Evolutionary conservation across 2,113 vertebrate genomes (phyloP).

Genomic region (Zootoca vivipara): DNA sequence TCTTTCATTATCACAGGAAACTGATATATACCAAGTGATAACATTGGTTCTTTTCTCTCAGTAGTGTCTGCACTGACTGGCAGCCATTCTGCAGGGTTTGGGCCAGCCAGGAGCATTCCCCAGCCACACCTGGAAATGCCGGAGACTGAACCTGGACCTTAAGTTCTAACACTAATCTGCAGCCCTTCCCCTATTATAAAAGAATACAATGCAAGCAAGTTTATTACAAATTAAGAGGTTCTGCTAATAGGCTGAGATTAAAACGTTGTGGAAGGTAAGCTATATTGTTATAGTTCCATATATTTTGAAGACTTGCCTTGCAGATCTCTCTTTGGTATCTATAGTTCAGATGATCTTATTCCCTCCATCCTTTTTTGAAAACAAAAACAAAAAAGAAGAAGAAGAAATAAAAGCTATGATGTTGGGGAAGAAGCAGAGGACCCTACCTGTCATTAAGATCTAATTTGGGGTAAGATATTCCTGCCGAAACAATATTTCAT

Average conservation of each 20-base stretch:
- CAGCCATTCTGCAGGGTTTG: too few relatives aligned
- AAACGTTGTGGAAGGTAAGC: neutral
- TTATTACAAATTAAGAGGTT: neutral
- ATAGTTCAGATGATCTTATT: neutral
- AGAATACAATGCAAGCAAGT: neutral
- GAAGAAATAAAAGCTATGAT: accelerated
- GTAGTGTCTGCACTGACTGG: too few relatives aligned
- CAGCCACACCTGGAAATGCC: too few relatives aligned
- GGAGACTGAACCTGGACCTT: too few relatives aligned
- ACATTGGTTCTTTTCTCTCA: too few relatives aligned
- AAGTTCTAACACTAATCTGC: too few relatives aligned
- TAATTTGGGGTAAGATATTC: neutral
- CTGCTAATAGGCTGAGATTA: neutral
- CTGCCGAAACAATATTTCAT: neutral
- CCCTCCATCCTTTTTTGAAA: neutral
- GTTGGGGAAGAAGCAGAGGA: neutral
- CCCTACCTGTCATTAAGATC: neutral
- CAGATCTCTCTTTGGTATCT: neutral
- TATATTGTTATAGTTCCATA: neutral
- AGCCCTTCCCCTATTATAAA: neutral
- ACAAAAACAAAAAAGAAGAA: neutral
- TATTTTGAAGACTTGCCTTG: neutral
- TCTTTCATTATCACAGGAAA: neutral
- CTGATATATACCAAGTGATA: too few relatives aligned
- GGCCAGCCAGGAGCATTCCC: too few relatives aligned